These are phyloP conservation scores for Pseudoips prasinana DNA, from an alignment of 2,888 invertebrate species.

Conservation along the genomic window DNA sequence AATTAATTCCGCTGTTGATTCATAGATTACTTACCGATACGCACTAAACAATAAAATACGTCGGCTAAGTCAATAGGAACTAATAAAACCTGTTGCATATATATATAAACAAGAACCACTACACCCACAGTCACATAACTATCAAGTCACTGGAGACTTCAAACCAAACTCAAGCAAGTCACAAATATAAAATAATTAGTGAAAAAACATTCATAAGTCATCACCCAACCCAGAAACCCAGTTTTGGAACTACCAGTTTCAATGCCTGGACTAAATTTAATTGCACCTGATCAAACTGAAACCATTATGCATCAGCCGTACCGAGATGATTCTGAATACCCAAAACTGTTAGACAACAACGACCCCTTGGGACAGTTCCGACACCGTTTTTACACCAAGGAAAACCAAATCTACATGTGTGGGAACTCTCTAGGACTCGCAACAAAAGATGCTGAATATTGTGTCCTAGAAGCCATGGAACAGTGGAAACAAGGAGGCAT, in stretches of 20 bases:
- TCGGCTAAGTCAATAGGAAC: conserved; percentile 22
- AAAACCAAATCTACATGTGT: conserved; percentile 60
- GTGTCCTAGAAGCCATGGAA: conserved; percentile 39
- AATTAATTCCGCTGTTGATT: conserved; percentile 8
- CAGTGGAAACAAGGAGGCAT: conserved; percentile 63
- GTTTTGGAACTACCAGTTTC: too few species aligned
- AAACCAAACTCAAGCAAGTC: too few species aligned
- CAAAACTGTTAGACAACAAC: conserved; percentile 55
- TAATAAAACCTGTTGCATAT: not conserved
- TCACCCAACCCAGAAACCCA: too few species aligned
- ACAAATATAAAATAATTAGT: too few species aligned
- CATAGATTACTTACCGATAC: conserved; percentile 23
- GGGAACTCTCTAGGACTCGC: conserved; percentile 68
- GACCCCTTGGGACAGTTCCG: conserved; percentile 56
- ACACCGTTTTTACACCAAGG: conserved; percentile 53
- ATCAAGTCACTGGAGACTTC: too few species aligned
- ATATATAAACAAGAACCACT: too few species aligned
- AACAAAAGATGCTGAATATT: conserved; percentile 58
- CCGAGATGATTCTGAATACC: conserved; percentile 46
- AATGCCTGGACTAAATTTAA: too few species aligned
- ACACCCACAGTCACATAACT: too few species aligned
- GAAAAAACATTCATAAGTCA: too few species aligned
- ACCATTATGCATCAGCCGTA: conserved; percentile 40
- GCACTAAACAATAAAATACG: conserved; percentile 13
- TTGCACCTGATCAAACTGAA: too few species aligned